phyloP scores from a whole-genome alignment of 2,888 invertebrate genomes.

The Machimus rusticus region DNA sequence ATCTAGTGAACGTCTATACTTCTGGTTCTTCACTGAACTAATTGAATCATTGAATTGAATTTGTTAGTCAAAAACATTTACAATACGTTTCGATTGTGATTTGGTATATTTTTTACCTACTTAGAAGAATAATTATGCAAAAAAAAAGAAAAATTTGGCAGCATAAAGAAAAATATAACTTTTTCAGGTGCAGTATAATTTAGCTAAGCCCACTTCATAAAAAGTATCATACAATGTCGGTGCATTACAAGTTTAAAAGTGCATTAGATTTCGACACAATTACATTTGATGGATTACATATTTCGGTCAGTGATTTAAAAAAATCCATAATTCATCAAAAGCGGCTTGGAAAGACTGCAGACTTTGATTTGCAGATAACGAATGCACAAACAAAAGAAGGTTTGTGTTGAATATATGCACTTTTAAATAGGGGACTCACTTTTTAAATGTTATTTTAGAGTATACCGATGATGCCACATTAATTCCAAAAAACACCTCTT shows the following conservation, averaged over 20 bases:
- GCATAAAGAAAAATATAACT: not conserved
- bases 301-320: slow-evolving; percentile 94
- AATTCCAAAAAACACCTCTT: slow-evolving; percentile 96
- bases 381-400: slow-evolving; percentile 98
- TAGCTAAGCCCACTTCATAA: not conserved
- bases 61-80: too few species aligned
- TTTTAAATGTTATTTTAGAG: slow-evolving; percentile 66
- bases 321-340: slow-evolving; percentile 95
- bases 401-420: slow-evolving; percentile 58
- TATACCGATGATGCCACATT: slow-evolving; percentile 90
- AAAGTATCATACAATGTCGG: slow-evolving; percentile 74
- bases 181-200: not conserved
- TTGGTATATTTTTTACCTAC: not conserved
- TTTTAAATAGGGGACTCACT: not conserved
- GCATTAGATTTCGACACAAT: slow-evolving; percentile 95
- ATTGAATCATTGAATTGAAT: too few species aligned
- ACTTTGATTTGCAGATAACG: slow-evolving; percentile 95
- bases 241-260: slow-evolving; percentile 99
- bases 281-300: slow-evolving; percentile 95
- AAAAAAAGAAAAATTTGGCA: too few species aligned
- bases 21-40: too few species aligned
- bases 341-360: slow-evolving; percentile 89
- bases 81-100: not conserved
- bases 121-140: too few species aligned
- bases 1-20: too few species aligned